A percentile compares a stretch with the other conserved stretches of the same genome.
phyloP scores from a whole-genome alignment of 2,113 vertebrate species.

The Osmerus mordax region DNA sequence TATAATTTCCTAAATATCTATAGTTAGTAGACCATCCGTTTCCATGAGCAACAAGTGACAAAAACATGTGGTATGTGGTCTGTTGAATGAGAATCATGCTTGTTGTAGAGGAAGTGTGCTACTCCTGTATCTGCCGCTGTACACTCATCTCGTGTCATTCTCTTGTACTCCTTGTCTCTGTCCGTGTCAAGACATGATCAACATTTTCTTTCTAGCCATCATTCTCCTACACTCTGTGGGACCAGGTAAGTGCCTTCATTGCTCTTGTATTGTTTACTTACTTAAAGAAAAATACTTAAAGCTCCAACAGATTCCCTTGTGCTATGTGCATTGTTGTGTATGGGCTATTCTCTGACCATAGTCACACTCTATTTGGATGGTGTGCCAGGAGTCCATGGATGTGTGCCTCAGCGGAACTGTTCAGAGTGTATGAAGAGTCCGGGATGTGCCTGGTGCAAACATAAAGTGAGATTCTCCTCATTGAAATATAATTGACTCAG shows the following conservation, averaged over 20 bases:
- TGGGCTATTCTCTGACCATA: background rate
- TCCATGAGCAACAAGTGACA: background rate
- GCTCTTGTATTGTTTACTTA: too few species aligned
- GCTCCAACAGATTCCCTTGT: too few species aligned
- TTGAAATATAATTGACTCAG: background rate
- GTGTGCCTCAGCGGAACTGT: constrained; percentile 38
- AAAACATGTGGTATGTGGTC: background rate
- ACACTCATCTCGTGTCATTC: background rate
- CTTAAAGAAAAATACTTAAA: too few species aligned
- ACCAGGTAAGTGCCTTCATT: constrained; percentile 16
- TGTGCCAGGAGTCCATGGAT: constrained; percentile 22
- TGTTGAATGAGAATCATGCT: background rate
- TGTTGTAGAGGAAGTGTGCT: background rate
- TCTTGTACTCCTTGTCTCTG: background rate
- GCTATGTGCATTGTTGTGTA: background rate
- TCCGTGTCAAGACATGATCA: constrained; percentile 1
- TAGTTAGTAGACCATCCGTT: background rate
- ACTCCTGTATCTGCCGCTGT: background rate
- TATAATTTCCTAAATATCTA: too few species aligned
- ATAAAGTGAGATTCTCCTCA: constrained; percentile 29
- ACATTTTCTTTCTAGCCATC: background rate
- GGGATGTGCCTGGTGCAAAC: constrained; percentile 52
- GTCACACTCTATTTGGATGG: background rate
- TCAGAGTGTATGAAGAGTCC: constrained; percentile 45
- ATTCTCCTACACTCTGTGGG: constrained; percentile 13